phyloP scores from a whole-genome alignment of 1,140 invertebrate genomes.

The Venturia canescens region DNA sequence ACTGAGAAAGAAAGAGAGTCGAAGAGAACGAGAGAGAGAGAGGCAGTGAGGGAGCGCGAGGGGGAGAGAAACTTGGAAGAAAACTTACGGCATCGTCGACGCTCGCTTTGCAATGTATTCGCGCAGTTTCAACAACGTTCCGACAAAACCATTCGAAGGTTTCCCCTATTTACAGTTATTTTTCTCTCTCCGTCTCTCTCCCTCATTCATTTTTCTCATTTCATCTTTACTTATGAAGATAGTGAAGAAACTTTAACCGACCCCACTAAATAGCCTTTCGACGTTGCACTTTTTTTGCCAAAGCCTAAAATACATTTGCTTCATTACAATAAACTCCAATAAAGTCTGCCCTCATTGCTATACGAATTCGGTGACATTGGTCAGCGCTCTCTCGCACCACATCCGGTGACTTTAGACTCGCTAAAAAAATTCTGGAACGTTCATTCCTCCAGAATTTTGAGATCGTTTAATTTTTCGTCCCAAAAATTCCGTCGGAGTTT shows the following conservation, averaged over 20 bases:
- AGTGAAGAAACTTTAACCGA: background rate
- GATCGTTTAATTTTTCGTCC: too few relatives aligned
- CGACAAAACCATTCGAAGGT: conserved; percentile 29
- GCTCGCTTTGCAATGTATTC: conserved; percentile 6
- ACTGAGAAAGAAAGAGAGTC: background rate
- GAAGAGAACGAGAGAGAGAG: background rate
- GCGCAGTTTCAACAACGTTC: conserved; percentile 47
- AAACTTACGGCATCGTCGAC: conserved; percentile 29
- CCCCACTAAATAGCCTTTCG: too few relatives aligned
- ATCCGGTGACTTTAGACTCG: too few relatives aligned
- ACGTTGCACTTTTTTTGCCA: too few relatives aligned
- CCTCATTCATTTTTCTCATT: background rate
- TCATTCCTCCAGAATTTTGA: too few relatives aligned
- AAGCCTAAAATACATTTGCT: too few relatives aligned
- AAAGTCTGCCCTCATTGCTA: too few relatives aligned
- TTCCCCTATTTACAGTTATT: conserved; percentile 5
- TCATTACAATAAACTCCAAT: too few relatives aligned
- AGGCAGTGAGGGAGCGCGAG: background rate
- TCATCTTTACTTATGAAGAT: background rate
- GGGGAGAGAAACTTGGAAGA: background rate
- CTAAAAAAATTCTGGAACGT: too few relatives aligned
- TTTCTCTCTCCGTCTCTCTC: conserved; percentile 14
- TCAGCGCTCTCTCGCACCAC: too few relatives aligned
- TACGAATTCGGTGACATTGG: too few relatives aligned
- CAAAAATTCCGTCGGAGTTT: too few relatives aligned